phyloP scores from a whole-genome alignment of 2,888 invertebrate genomes.

The Amblyteles armatorius region DNA sequence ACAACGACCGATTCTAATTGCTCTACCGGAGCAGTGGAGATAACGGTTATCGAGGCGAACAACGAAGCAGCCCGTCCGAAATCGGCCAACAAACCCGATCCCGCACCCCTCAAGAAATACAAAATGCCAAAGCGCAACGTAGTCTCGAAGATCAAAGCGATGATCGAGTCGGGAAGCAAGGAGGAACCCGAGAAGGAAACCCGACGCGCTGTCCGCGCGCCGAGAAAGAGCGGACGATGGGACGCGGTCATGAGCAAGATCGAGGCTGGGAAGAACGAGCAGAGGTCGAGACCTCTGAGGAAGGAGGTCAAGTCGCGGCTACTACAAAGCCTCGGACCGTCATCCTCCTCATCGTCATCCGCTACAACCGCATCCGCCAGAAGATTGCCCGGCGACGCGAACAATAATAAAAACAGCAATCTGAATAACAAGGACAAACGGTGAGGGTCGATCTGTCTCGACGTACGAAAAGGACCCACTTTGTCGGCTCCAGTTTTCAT shows the following conservation, averaged over 20 bases:
- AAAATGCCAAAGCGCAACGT: constrained; percentile 93
- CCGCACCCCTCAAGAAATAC: constrained; percentile 87
- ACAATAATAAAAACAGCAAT: constrained; percentile 79
- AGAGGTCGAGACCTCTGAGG: constrained; percentile 89
- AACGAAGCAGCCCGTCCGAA: constrained; percentile 60
- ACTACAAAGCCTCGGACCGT: constrained; percentile 78
- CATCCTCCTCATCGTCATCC: constrained; percentile 71
- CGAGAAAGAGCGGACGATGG: constrained; percentile 90
- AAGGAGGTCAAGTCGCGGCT: constrained; percentile 96
- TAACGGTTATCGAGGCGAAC: constrained; percentile 76
- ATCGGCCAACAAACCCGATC: constrained; percentile 74
- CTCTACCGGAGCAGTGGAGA: constrained; percentile 71
- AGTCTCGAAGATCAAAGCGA: constrained; percentile 91
- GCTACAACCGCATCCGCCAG: constrained; percentile 65
- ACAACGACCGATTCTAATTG: constrained; percentile 72
- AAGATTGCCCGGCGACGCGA: constrained; percentile 75
- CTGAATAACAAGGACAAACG: constrained; percentile 77
- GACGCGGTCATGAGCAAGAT: constrained; percentile 94
- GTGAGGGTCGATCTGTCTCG: constrained; percentile 64
- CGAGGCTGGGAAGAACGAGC: constrained; percentile 89
- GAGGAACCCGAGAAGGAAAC: constrained; percentile 87
- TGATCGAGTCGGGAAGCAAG: constrained; percentile 88
- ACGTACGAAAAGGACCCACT: not conserved
- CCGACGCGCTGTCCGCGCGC: constrained; percentile 86
- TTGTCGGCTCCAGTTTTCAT: too few species aligned